A percentile compares a stretch with the other conserved stretches of the same genome.
Evolutionary conservation across 2,888 invertebrate genomes (phyloP).

Genomic region (Oxyscelio sp.): DNA sequence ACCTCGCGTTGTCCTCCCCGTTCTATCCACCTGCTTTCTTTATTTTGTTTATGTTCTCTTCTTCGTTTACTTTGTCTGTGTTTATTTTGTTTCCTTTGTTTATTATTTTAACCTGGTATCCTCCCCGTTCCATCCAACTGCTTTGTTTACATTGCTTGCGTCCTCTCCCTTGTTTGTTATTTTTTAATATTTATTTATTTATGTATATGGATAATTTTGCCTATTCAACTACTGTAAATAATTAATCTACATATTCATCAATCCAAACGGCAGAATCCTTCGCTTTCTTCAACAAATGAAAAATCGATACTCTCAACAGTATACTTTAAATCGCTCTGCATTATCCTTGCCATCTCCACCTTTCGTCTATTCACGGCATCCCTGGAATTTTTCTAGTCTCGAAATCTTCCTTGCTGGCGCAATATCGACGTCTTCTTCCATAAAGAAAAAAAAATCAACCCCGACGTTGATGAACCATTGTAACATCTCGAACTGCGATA

Average conservation of each 20-base stretch:
- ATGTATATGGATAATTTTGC: too few species aligned
- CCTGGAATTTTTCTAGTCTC: conserved; percentile 31
- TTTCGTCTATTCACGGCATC: conserved; percentile 44
- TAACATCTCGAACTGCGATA: conserved; percentile 31
- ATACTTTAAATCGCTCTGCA: conserved; percentile 39
- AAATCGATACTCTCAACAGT: conserved; percentile 27
- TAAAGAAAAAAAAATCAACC: not conserved
- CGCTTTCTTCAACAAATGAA: conserved; percentile 17
- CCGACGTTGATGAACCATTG: conserved; percentile 60
- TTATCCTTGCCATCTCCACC: conserved; percentile 35
- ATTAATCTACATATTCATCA: conserved; percentile 2
- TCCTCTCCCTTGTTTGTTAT: too few species aligned
- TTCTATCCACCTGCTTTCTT: too few species aligned
- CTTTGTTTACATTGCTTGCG: too few species aligned
- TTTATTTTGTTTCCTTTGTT: too few species aligned
- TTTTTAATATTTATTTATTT: too few species aligned
- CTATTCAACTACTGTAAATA: too few species aligned
- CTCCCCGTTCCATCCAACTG: too few species aligned
- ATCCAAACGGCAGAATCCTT: not conserved
- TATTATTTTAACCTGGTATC: too few species aligned
- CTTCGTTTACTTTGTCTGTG: too few species aligned
- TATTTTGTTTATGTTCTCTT: too few species aligned
- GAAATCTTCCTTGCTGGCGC: conserved; percentile 30
- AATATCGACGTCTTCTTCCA: conserved; percentile 36
- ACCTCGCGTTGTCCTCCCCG: too few species aligned